Conservation (phyloP, 2,113 vertebrate genomes). For the Arenaria interpres region DNA sequence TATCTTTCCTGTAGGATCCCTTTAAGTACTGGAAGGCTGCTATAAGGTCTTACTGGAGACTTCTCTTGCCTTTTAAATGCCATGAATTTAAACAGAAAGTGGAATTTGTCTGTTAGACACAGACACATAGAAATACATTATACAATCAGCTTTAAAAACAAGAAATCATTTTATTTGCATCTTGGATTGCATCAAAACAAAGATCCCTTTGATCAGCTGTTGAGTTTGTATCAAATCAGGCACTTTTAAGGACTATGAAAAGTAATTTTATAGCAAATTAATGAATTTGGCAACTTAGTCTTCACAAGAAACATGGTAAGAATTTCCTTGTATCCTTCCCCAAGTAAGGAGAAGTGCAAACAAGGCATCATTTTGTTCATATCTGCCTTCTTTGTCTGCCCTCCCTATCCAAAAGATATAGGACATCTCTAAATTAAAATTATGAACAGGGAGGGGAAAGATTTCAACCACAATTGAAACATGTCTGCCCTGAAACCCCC, state of each 20-base stretch:
- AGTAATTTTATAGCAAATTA: background rate
- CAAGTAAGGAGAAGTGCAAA: background rate
- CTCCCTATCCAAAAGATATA: background rate
- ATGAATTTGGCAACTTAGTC: background rate
- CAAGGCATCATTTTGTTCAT: background rate
- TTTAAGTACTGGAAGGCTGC: background rate
- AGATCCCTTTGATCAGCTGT: background rate
- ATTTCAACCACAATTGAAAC: background rate
- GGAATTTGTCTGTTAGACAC: background rate
- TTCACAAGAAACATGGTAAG: background rate
- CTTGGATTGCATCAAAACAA: background rate
- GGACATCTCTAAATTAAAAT: background rate
- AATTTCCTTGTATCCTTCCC: background rate
- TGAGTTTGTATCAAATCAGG: conserved; percentile 5
- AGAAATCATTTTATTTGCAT: background rate
- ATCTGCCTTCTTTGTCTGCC: background rate
- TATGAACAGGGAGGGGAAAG: background rate
- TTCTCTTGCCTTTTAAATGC: background rate
- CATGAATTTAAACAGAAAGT: background rate
- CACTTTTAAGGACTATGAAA: conserved; percentile 8
- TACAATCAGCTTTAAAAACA: background rate
- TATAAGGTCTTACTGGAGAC: background rate
- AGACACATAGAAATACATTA: background rate
- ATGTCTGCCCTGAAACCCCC: background rate
- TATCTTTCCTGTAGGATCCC: background rate